Conservation (phyloP, 2,797 vertebrate genomes). For the Vireo griseus region DNA sequence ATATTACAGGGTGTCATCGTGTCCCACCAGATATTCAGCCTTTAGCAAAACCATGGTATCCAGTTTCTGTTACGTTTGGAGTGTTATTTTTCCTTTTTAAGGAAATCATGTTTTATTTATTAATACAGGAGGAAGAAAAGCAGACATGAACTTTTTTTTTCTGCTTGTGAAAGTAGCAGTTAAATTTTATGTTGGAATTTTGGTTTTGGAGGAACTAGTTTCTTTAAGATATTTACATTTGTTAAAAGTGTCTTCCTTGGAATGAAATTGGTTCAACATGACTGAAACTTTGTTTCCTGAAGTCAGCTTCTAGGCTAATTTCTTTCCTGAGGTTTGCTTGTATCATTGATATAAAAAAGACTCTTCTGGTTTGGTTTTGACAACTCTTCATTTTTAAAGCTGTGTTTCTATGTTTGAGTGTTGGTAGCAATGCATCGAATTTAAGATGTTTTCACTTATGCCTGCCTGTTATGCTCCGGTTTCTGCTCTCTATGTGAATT, state of each 20-base stretch:
- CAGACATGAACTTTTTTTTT: background rate
- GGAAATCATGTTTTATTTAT: background rate
- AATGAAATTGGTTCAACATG: too few relatives aligned
- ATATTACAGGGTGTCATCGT: background rate
- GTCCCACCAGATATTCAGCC: background rate
- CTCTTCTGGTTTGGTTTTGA: background rate
- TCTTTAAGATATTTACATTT: too few relatives aligned
- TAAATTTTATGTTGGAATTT: background rate
- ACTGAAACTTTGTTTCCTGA: too few relatives aligned
- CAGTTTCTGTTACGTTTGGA: background rate
- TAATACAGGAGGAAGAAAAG: background rate
- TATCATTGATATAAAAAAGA: background rate
- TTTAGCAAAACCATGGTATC: background rate
- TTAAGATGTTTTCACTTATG: background rate
- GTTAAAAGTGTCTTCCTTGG: too few relatives aligned
- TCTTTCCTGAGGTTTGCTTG: background rate
- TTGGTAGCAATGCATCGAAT: background rate
- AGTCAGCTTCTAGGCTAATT: too few relatives aligned
- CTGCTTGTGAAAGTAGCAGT: background rate
- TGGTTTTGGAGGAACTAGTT: too few relatives aligned
- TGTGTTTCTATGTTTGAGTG: background rate
- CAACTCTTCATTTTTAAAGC: background rate
- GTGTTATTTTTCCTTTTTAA: background rate
- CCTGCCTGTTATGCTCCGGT: background rate
- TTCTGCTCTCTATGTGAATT: background rate